Conservation (phyloP, 2,888 invertebrate species). For the Tachina lurida region DNA sequence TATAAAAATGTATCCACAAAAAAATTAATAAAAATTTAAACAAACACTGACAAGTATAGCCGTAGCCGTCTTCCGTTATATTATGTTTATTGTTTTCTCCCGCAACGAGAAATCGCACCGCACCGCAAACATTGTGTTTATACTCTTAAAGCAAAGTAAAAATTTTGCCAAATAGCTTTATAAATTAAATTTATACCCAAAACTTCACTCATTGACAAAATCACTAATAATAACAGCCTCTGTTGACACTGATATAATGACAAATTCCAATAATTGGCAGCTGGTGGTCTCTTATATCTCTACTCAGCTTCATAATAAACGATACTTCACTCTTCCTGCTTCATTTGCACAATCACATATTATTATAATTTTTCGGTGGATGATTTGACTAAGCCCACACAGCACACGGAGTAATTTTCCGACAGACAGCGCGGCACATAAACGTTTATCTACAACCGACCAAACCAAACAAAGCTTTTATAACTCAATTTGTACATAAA, state of each 20-base stretch:
- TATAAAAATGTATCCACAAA: too few species aligned
- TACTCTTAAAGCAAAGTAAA: too few species aligned
- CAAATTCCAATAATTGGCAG: conserved; percentile 55
- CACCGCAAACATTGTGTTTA: too few species aligned
- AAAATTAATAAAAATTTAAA: too few species aligned
- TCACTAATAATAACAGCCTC: conserved; percentile 33
- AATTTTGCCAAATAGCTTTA: too few species aligned
- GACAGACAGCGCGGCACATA: background rate
- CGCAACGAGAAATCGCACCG: too few species aligned
- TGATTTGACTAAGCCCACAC: conserved; percentile 15
- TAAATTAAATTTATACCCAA: background rate
- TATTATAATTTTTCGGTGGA: conserved; percentile 42
- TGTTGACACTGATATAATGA: conserved; percentile 55
- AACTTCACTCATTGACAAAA: background rate
- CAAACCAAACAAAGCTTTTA: conserved; percentile 61
- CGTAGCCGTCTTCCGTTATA: too few species aligned
- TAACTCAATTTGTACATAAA: conserved; percentile 62
- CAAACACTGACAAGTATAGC: too few species aligned
- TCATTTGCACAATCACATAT: conserved; percentile 4
- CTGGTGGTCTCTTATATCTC: conserved; percentile 37
- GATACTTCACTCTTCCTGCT: background rate
- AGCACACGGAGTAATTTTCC: background rate
- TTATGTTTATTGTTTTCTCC: too few species aligned
- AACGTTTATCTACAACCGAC: conserved; percentile 15
- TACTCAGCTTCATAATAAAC: conserved; percentile 1